Percentiles rank a stretch among this genome's conserved stretches.
Conservation (phyloP, 1,140 invertebrate genomes). For the Apocrypta bakeri region DNA sequence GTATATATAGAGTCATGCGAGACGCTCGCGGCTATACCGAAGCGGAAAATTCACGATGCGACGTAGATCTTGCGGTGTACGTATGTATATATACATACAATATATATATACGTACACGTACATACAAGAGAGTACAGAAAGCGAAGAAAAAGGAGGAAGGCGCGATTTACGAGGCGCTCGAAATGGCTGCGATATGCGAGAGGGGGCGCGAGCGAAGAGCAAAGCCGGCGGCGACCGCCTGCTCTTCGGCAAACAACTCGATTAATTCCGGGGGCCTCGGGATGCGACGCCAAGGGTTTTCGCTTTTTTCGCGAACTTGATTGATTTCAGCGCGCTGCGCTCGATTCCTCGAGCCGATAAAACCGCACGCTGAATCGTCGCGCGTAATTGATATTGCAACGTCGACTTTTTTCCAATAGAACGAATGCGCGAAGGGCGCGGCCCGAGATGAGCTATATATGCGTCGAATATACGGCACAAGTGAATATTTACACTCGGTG, state of each 20-base stretch:
- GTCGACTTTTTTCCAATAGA: slow-evolving; percentile 24
- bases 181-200: background rate
- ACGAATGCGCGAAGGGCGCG: background rate
- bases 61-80: background rate
- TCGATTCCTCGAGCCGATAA: background rate
- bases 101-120: no score
- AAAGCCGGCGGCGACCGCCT: background rate
- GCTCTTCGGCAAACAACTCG: slow-evolving; percentile 25
- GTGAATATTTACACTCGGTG: slow-evolving; percentile 26
- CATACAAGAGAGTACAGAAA: no score
- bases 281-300: background rate
- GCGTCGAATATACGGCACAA: background rate
- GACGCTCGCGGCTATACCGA: background rate
- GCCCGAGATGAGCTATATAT: no score
- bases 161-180: slow-evolving; percentile 24
- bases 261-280: slow-evolving; percentile 13
- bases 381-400: slow-evolving; percentile 36
- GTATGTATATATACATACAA: no score
- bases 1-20: no score
- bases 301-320: slow-evolving; percentile 21
- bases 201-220: background rate
- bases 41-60: slow-evolving; percentile 7
- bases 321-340: slow-evolving; percentile 28
- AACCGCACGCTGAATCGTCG: background rate
- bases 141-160: background rate